These are phyloP conservation scores for Ahaetulla prasina DNA, from an alignment of 2,113 vertebrate genomes.

Conservation along the genomic window DNA sequence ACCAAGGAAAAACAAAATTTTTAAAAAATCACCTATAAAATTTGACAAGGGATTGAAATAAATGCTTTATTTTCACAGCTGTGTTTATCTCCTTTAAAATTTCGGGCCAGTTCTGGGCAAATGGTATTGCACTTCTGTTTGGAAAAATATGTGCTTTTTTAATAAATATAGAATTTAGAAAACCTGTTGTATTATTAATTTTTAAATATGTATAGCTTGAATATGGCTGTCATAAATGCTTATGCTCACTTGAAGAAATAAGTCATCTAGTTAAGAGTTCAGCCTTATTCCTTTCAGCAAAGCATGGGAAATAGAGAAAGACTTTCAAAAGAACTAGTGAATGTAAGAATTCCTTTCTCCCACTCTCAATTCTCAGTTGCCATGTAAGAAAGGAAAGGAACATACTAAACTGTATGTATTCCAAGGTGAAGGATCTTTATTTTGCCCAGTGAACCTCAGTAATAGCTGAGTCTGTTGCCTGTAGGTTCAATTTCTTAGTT, in stretches of 20 bases:
- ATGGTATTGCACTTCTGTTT: neutral
- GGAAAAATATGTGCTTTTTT: neutral
- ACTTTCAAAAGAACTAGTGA: neutral
- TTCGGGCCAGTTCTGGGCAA: neutral
- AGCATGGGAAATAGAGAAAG: neutral
- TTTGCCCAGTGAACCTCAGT: neutral
- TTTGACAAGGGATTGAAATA: neutral
- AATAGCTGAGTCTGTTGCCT: neutral
- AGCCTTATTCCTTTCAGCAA: neutral
- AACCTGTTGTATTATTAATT: neutral
- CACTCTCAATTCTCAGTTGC: neutral
- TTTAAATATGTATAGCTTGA: neutral
- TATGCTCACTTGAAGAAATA: neutral
- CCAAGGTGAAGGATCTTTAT: neutral
- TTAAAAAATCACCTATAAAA: neutral
- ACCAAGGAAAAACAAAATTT: neutral
- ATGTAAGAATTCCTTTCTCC: neutral
- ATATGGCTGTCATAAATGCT: neutral
- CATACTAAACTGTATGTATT: neutral
- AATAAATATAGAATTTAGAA: neutral
- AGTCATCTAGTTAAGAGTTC: too few species aligned
- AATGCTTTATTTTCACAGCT: neutral
- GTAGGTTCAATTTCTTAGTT: neutral
- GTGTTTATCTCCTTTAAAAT: neutral
- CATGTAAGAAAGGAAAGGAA: too few species aligned